A percentile compares a stretch with the other conserved stretches of the same genome.
Evolutionary conservation across 2,888 invertebrate species (phyloP).

Genomic region (Hyles lineata): DNA sequence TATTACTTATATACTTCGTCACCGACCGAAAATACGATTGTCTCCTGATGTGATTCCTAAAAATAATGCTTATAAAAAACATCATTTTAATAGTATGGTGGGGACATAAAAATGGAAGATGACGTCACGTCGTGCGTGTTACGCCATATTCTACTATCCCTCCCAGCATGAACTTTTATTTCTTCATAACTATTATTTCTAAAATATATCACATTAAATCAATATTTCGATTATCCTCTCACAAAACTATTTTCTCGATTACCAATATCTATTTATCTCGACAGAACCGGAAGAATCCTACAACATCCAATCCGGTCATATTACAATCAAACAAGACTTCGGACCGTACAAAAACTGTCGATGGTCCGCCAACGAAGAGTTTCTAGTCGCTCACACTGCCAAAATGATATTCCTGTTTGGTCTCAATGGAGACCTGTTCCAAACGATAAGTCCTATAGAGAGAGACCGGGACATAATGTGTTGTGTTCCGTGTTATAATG

Average conservation of each 20-base stretch:
- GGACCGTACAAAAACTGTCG: conserved; percentile 69
- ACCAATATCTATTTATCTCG: neutral
- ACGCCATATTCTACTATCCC: too few species aligned
- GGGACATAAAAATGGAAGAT: too few species aligned
- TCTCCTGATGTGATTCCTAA: too few species aligned
- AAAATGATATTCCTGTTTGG: conserved; percentile 69
- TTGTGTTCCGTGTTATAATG: conserved; percentile 70
- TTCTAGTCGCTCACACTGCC: conserved; percentile 68
- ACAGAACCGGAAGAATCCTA: conserved; percentile 70
- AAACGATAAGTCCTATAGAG: conserved; percentile 62
- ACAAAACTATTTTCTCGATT: too few species aligned
- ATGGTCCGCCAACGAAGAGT: conserved; percentile 70
- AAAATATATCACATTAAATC: too few species aligned
- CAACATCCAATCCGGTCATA: conserved; percentile 62
- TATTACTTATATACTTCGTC: neutral
- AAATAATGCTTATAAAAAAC: too few species aligned
- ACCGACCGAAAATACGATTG: too few species aligned
- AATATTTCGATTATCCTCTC: too few species aligned
- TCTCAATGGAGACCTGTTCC: conserved; percentile 58
- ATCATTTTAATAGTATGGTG: too few species aligned
- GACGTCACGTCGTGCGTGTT: too few species aligned
- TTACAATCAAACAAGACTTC: conserved; percentile 60
- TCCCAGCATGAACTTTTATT: too few species aligned
- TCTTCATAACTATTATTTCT: too few species aligned
- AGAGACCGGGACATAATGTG: conserved; percentile 61